Evolutionary conservation across 2,113 vertebrate species (phyloP), one percentile per base, ranked within the genome.

Genomic region (Caranx melampygus): DNA sequence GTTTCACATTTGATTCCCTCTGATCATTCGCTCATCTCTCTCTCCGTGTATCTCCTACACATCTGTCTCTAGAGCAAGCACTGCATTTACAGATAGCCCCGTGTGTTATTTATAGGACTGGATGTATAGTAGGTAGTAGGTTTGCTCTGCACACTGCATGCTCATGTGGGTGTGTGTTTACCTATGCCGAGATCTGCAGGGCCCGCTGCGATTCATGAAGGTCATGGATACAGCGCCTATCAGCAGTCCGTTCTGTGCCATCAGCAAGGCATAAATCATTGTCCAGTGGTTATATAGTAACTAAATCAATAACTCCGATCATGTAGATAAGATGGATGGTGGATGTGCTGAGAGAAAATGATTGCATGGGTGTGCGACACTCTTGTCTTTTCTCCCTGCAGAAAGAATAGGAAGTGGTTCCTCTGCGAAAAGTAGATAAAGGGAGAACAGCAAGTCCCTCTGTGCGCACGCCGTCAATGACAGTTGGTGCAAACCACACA

Each of bases 161-260:
- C 77, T 61, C 8, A 42, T 80, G 87, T 92, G 88, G 81, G 92
- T 62, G 85, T 80, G 82, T 87, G 87, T 91, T 88, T 86, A 88
- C 86, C 79, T 88, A 78, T 33, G 80, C 73, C 2, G 51, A 75
- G 83, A 78, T 87, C 84, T 12, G 67, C 70, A 67, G 80, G 75
- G 76, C 67, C 82, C 0, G 42, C 76, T 72, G 73, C 65, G 33
- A 86, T 85, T 83, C 72, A 54, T 71, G 89, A 92, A 94, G 90
- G 91, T 92, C 91, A 76, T 1, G 7, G 75, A 85, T 67, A 15
- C 78, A 34, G 82, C 37, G 70, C 64, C 77, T 79, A 59, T 74
- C 81, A 66, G 75, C 58, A 11, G 40, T 67, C 68, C 3, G 18
- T 65, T 83, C 60, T 78, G 59, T 69, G 70, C 64, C 3, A 78